Conservation (phyloP, 2,797 vertebrate species). For the Phrynocephalus guinanensis region DNA sequence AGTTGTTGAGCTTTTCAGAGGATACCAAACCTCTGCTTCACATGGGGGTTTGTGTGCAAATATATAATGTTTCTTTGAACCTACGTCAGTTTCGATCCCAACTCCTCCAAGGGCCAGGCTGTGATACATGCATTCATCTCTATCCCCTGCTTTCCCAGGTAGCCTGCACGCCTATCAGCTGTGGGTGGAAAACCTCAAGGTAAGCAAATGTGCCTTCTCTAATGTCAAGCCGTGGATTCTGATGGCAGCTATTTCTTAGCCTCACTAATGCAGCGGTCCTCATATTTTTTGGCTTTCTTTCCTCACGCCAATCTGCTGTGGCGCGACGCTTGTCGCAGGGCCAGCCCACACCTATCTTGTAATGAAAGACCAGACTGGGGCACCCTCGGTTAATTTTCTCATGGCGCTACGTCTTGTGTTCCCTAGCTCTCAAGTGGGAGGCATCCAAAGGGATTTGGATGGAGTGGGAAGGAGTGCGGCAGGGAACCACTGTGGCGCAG, state of each 20-base stretch:
- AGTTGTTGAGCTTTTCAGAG: background rate
- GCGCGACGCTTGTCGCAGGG: background rate
- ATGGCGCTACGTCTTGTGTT: background rate
- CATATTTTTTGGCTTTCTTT: background rate
- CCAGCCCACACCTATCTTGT: background rate
- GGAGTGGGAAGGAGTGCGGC: too few relatives aligned
- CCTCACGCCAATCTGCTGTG: background rate
- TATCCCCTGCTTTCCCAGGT: constrained; percentile 67
- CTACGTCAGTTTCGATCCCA: background rate
- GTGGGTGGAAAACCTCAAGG: constrained; percentile 88
- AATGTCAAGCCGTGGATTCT: background rate
- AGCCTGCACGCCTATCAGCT: constrained; percentile 84
- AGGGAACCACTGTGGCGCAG: too few relatives aligned
- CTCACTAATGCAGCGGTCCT: background rate
- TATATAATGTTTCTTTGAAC: background rate
- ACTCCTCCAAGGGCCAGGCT: background rate
- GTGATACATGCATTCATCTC: background rate
- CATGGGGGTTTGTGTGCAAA: background rate
- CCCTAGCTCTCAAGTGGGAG: background rate
- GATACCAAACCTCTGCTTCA: too few relatives aligned
- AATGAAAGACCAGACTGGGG: background rate
- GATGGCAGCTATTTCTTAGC: background rate
- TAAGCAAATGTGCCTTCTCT: constrained; percentile 50
- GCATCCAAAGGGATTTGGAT: background rate
- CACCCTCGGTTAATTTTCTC: background rate